Percentiles rank a stretch among this genome's conserved stretches.
phyloP scores from a whole-genome alignment of 2,113 vertebrate genomes.

The Coracopsis vasa region DNA sequence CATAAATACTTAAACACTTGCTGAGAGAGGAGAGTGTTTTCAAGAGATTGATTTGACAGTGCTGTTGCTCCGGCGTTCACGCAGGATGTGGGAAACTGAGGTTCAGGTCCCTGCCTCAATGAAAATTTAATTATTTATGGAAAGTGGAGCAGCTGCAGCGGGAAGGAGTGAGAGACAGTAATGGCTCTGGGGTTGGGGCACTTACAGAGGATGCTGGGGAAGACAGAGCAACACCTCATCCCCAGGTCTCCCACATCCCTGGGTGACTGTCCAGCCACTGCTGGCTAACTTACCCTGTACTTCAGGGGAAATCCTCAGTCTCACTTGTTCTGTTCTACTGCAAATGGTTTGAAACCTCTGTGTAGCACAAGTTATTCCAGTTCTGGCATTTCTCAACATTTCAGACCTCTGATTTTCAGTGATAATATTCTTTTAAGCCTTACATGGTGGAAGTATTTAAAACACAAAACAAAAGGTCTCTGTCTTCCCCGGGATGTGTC shows the following conservation, averaged over 20 bases:
- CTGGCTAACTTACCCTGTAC: not conserved
- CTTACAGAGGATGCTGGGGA: not conserved
- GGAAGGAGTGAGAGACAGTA: not conserved
- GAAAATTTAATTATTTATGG: constrained; percentile 38
- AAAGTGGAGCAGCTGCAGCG: not conserved
- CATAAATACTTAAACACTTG: constrained; percentile 57
- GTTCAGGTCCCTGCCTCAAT: constrained; percentile 6
- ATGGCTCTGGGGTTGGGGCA: not conserved
- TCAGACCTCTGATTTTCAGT: not conserved
- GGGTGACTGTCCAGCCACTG: not conserved
- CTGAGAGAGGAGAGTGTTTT: not conserved
- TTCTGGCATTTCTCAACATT: not conserved
- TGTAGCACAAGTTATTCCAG: not conserved
- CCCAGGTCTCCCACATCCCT: not conserved
- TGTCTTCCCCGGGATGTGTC: not conserved
- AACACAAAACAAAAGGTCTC: not conserved
- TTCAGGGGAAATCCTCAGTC: not conserved
- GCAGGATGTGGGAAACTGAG: constrained; percentile 58
- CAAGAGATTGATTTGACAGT: constrained; percentile 29
- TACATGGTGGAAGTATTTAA: not conserved
- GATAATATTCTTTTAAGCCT: not conserved
- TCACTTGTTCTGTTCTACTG: not conserved
- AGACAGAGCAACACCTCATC: not conserved
- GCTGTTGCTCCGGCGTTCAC: not conserved
- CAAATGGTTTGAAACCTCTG: not conserved